Base-by-base conservation (phyloP, 2,797 vertebrate genomes). In the Urophycis tenuis region DNA sequence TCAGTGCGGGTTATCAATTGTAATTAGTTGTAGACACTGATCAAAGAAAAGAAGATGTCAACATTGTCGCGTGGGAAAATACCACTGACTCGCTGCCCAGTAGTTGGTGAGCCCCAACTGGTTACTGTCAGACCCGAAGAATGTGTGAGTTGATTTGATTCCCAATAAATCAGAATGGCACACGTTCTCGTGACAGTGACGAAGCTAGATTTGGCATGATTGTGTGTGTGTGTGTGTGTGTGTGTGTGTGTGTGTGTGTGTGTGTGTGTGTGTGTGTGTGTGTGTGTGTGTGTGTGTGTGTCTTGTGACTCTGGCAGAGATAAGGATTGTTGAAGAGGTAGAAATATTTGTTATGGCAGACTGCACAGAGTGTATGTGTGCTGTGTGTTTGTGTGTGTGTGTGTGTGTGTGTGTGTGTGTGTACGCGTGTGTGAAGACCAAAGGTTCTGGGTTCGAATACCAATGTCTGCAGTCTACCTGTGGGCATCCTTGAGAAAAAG, bases 181-280 rank as follows among this genome's bases (percentile, higher is more conserved):
- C 29, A 80, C 79, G 25, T 75, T 86, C 88, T 81, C 72, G 81
- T 91, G 88, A 89, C 82, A 4, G 78, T 74, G 85, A 85, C 80
- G 6, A 73, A 72, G 73, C 41, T 3, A 1, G 53, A 25, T 60
- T 9, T 17, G 71, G 17, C 39, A 49, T 29, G 53, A 6, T 33
- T 73, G 67, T 71, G 32, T 34, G 9, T 15, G 74, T 72, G 32
- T 72, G 14, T 70, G 31, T 67, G 71, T 73, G 41, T 71, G 35
- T 34, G 10, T 15, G 77, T 72, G 36, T 72, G 14, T 70, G 31
- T 67, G 72, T 72, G 67, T 71, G 35, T 34, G 12, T 15, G 76
- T 72, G 35, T 72, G 14, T 70, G 31, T 67, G 72, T 72, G 71
- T 72, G 67, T 71, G 31, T 34, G 9, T 15, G 76, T 72, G 32